Percentiles rank a stretch among this genome's conserved stretches.
These are phyloP conservation scores for Trachops cirrhosus DNA, from an alignment of 2,797 vertebrate species.

Conservation along the genomic window DNA sequence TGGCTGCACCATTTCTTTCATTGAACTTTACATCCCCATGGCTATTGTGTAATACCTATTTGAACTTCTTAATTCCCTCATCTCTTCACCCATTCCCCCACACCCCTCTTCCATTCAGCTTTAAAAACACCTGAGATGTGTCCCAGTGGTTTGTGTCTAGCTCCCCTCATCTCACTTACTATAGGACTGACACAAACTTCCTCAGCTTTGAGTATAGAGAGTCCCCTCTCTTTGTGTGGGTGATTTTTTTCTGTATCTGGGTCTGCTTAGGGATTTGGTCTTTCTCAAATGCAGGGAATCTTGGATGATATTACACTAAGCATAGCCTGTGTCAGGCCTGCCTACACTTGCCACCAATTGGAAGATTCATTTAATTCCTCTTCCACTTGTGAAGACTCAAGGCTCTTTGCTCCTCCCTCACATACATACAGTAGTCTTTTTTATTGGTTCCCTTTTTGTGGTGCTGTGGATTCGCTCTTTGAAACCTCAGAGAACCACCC, in stretches of 20 bases:
- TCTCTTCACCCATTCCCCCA: neutral
- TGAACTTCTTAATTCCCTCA: neutral
- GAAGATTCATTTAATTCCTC: neutral
- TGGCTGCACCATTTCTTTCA: neutral
- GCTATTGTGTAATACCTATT: neutral
- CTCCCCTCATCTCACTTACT: neutral
- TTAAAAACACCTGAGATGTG: neutral
- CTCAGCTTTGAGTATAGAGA: neutral
- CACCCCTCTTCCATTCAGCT: neutral
- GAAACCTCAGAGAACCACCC: neutral
- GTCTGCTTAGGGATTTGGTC: neutral
- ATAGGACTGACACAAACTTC: neutral
- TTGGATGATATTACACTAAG: neutral
- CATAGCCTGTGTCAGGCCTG: neutral
- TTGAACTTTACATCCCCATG: neutral
- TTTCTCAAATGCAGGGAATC: neutral
- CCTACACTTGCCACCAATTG: neutral
- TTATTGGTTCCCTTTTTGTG: neutral
- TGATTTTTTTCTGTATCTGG: neutral
- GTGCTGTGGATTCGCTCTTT: neutral
- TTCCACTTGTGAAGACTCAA: neutral
- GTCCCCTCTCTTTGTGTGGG: neutral
- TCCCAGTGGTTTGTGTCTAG: neutral
- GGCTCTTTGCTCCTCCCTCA: neutral
- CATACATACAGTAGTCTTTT: neutral